phyloP scores from a whole-genome alignment of 2,888 invertebrate species.

The Helobdella robusta region DNA sequence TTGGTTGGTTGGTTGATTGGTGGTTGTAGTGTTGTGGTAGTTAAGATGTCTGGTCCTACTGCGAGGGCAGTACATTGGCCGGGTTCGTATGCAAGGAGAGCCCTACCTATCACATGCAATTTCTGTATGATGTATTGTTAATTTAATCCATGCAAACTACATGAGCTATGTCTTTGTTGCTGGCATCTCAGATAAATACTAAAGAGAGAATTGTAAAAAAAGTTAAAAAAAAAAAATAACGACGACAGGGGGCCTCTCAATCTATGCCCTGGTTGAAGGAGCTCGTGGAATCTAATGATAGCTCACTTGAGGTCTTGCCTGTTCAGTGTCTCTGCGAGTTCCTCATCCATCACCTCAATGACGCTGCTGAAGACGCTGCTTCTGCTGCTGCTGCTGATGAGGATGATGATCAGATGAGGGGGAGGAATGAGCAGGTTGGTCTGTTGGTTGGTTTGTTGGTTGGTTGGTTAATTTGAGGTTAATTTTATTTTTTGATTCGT shows the following conservation, averaged over 20 bases:
- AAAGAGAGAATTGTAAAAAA: too few relatives aligned
- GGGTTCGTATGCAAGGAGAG: not conserved
- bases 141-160: too few relatives aligned
- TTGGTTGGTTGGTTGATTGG: not conserved
- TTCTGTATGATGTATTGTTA: too few relatives aligned
- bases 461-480: not conserved
- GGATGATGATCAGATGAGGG: slow-evolving; percentile 54
- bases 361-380: slow-evolving; percentile 54
- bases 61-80: not conserved
- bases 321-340: slow-evolving; percentile 97
- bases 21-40: not conserved
- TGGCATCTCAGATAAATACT: too few relatives aligned
- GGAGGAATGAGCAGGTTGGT: slow-evolving; percentile 8
- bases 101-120: too few relatives aligned
- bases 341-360: slow-evolving; percentile 56
- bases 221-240: too few relatives aligned
- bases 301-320: slow-evolving; percentile 76
- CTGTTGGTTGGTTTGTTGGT: not conserved
- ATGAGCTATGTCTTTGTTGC: too few relatives aligned
- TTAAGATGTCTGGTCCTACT: too few relatives aligned
- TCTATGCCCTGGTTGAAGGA: slow-evolving; percentile 96
- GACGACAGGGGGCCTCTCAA: slow-evolving; percentile 61
- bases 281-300: slow-evolving; percentile 79
- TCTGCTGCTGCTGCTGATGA: slow-evolving; percentile 38
- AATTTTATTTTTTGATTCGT: not conserved